These are phyloP conservation scores for Euzetes globulus DNA, from an alignment of 2,888 invertebrate genomes.

Conservation along the genomic window DNA sequence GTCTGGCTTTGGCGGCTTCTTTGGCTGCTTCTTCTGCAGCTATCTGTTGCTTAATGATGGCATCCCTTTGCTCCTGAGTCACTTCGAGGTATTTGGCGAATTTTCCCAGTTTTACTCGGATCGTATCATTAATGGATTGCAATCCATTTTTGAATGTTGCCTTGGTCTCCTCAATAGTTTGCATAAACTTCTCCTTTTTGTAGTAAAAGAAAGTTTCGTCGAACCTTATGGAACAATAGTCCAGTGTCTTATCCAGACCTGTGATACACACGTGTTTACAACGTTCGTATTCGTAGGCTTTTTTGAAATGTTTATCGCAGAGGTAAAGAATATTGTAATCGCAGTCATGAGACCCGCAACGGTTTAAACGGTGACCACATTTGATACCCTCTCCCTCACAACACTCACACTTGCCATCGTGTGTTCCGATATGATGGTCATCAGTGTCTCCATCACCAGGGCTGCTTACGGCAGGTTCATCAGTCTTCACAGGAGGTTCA, in stretches of 20 bases:
- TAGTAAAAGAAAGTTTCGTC: not conserved
- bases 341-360: not conserved
- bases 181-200: not conserved
- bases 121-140: too few species aligned
- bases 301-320: not conserved
- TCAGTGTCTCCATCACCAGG: not conserved
- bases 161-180: too few species aligned
- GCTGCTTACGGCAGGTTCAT: too few species aligned
- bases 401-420: not conserved
- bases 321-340: not conserved
- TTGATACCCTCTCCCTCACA: conserved; percentile 3
- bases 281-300: not conserved
- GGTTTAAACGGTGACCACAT: not conserved
- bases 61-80: too few species aligned
- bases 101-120: too few species aligned
- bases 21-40: too few species aligned
- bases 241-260: not conserved
- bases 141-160: too few species aligned
- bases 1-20: too few species aligned
- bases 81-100: too few species aligned
- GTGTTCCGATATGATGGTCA: not conserved
- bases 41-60: too few species aligned
- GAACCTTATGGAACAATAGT: not conserved
- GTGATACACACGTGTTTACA: not conserved
- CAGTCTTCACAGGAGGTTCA: too few species aligned